Base-by-base conservation (phyloP, 1,140 invertebrate genomes). In the Theocolax elegans region DNA sequence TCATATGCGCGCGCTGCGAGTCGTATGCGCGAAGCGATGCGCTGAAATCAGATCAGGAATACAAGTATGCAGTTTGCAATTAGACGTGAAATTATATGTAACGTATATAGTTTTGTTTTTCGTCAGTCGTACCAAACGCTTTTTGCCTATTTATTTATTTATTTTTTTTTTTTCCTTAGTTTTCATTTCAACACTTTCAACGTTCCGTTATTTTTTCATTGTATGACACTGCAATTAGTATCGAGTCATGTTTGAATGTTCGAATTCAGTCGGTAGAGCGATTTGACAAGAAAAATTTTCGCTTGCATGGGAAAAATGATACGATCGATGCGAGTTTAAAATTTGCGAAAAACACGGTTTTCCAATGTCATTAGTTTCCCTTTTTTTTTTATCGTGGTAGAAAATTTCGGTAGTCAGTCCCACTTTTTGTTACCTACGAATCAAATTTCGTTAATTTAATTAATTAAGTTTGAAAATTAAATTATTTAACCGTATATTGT, bases 241-340 rank as follows among this genome's bases (percentile, higher is more conserved):
- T 3, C 27, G 42, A 63, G 35, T 54, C 65, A 31, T 48, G 51
- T 67, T 56, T 35, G 1, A 35, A 56, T 15, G 53, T 46, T 56
- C 49, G 25, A 58, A 67, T 58, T 67, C 44, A 59, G 42, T 67
- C 42, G 65, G 54, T 59, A 59, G 51, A 59, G 65, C 54, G 51
- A 66, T 40, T 66, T 56, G 64, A 54, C 63, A 54, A 42, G 49
- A 65, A 54, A 54, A 53, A 25, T 19, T 51, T 49, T n/a, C 19
- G 23, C 25, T 51, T 51, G 49, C 23, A 12, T 13, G 13, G n/a
- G 31, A 13, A 46, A 62, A 62, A 12, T 42, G 12, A 59, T 8
- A 15, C 7, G 19, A n/a, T n/a, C n/a, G n/a, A n/a, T n/a, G n/a
- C n/a, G n/a, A n/a, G n/a, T n/a, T n/a, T n/a, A n/a, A n/a, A n/a